Evolutionary conservation across 2,888 invertebrate species (phyloP), one percentile per base, ranked within the genome.

Genomic region (Muschampia plurimacula): DNA sequence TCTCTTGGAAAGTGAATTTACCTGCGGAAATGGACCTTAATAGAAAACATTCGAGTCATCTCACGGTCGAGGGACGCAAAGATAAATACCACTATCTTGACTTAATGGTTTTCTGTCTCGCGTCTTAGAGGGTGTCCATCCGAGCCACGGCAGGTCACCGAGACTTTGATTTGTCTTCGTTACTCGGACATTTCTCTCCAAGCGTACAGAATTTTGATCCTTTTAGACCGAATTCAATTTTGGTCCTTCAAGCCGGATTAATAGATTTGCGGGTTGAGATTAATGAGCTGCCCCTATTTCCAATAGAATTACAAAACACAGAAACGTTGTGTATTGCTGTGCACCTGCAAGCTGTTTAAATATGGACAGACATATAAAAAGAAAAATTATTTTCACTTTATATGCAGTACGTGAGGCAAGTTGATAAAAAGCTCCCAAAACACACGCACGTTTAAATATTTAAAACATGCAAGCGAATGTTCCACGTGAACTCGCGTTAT

Each of bases 91-190:
- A 86, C 87, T 87, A 89, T 90, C 88, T 89, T 83, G 84, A 86
- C 86, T 89, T 90, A 92, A 92, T 92, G 88, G 90, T 83, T 89
- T 90, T 86, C 87, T 86, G 90, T 89, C 91, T 83, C 83, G 76
- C 78, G 81, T 86, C 83, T 86, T 81, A 80, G 86, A 84, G 89
- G 89, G 89, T 84, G 90, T 89, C 88, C 87, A 84, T 86, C 86
- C 82, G 82, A 79, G 78, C 76, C 80, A 68, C 78, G 85, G 82
- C 89, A 86, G 89, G 88, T 88, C 91, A 87, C 80, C 75, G 80
- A 79, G 79, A 82, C 86, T 86, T 91, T 92, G 91, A 93, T 93
- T 93, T 93, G 93, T 93, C 93, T 93, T 93, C 93, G 92, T 93
- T 92, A 91, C 86, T 79, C 79, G 79, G 90, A 90, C 91, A 84